Evolutionary conservation across 2,888 invertebrate genomes (phyloP), one percentile per base, ranked within the genome.

Genomic region (Arrhopalites spinosus): DNA sequence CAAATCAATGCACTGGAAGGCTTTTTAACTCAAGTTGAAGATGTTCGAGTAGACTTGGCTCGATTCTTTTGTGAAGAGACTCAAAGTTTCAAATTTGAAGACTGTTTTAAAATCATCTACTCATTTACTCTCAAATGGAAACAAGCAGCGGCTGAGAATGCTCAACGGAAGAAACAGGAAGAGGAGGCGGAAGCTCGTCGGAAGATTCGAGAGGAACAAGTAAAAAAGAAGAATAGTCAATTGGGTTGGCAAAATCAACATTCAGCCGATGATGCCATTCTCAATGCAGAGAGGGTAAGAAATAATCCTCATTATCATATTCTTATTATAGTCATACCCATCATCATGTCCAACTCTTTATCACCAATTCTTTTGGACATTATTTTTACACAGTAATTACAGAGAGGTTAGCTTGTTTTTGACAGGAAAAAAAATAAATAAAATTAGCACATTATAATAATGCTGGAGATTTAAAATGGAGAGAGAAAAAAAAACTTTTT

Each of bases 41-140:
- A 88, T 23, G 90, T 94, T 77, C 89, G 95, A 43, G 89, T 89
- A 80, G 91, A 93, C 78, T 87, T 98, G 53, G 91, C 95, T 0
- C 93, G 94, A 71, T 97, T 96, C 87, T 96, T 98, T 87, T 98
- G 97, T 86, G 98, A 98, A 86, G 96, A 97, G 84, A 89, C 91
- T 0, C 90, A 89, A 71, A 89, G 92, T 0, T 98, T 98, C 85
- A 95, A 95, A 85, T 88, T 98, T 56, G 96, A 98, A 85, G 97
- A 98, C 85, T 96, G 96, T 84, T 94, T 96, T 84, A 92, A 92
- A 86, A 92, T 94, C 81, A 91, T 98, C 84, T 92, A 93, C 83
- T 90, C 90, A 64, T 97, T 98, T 88, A 95, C 95, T 85, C 90
- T 90, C 79, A 93, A 93, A 86, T 95, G 95, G 87, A 91, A 90